These are phyloP conservation scores for Drosophila pruinosa DNA, from an alignment of 1,140 invertebrate genomes.

Conservation along the genomic window DNA sequence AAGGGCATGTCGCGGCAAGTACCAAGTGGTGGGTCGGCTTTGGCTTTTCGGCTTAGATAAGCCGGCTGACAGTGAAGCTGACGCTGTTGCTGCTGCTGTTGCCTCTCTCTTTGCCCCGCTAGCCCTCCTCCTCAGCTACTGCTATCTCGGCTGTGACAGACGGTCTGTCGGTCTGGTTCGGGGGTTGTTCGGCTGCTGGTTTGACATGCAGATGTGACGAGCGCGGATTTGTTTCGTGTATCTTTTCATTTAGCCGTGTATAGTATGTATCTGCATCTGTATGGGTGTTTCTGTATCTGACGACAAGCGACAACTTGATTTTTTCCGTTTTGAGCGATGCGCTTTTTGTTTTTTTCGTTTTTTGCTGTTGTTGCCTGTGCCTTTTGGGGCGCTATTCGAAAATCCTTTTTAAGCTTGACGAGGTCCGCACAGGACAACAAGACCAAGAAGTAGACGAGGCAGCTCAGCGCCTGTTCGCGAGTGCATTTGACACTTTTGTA, in stretches of 20 bases:
- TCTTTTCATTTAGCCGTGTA: conserved; percentile 19
- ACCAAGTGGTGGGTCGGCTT: conserved; percentile 49
- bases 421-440: conserved; percentile 4
- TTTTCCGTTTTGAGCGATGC: conserved; percentile 60
- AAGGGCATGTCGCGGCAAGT: conserved; percentile 25
- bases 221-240: conserved; percentile 77
- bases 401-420: conserved; percentile 70
- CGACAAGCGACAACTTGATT: conserved; percentile 63
- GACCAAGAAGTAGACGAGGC: not conserved
- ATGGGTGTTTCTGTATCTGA: not conserved
- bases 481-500: conserved; percentile 80
- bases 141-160: conserved; percentile 63
- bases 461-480: conserved; percentile 48
- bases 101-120: conserved; percentile 9
- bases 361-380: not conserved
- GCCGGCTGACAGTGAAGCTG: conserved; percentile 22
- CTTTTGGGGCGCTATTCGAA: conserved; percentile 27
- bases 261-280: not conserved
- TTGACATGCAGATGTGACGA: conserved; percentile 79
- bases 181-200: conserved; percentile 64
- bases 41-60: conserved; percentile 74
- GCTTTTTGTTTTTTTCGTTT: conserved; percentile 47
- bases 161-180: conserved; percentile 26
- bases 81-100: conserved; percentile 10
- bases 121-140: not conserved